Evolutionary conservation across 2,113 vertebrate species (phyloP).

Genomic region (Platycercus adscitus): DNA sequence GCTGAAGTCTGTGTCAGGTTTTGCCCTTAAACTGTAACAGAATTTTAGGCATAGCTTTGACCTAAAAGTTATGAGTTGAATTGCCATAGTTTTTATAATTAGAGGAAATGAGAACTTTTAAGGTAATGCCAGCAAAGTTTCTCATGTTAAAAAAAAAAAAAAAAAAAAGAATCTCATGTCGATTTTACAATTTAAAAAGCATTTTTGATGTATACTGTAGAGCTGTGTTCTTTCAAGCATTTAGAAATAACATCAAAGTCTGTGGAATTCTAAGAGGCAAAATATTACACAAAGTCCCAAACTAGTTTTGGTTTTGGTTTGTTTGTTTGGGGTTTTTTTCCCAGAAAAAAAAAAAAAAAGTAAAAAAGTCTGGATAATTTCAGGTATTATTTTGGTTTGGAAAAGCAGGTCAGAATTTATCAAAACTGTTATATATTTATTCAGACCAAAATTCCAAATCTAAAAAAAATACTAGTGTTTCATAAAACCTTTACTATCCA

Average conservation of each 20-base stretch:
- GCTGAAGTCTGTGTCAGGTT: not conserved
- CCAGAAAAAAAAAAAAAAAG: not conserved
- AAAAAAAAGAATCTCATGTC: accelerated
- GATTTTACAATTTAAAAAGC: not conserved
- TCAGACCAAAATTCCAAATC: not conserved
- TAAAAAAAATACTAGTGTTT: not conserved
- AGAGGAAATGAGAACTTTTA: not conserved
- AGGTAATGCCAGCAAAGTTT: not conserved
- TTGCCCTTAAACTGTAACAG: not conserved
- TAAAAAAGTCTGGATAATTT: not conserved
- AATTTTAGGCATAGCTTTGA: not conserved
- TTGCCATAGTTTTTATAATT: not conserved
- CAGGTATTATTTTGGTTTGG: not conserved
- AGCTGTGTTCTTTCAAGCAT: not conserved
- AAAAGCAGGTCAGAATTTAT: not conserved
- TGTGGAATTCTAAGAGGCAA: not conserved
- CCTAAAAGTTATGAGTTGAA: not conserved
- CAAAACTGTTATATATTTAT: not conserved
- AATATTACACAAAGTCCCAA: not conserved
- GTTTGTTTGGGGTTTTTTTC: not conserved
- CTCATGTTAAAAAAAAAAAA: not conserved
- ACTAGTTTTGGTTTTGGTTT: not conserved
- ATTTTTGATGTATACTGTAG: not conserved
- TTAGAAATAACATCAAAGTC: not conserved
- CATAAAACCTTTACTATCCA: not conserved